Conservation (phyloP, 2,888 invertebrate species). For the Lasioglossum oenotherae region DNA sequence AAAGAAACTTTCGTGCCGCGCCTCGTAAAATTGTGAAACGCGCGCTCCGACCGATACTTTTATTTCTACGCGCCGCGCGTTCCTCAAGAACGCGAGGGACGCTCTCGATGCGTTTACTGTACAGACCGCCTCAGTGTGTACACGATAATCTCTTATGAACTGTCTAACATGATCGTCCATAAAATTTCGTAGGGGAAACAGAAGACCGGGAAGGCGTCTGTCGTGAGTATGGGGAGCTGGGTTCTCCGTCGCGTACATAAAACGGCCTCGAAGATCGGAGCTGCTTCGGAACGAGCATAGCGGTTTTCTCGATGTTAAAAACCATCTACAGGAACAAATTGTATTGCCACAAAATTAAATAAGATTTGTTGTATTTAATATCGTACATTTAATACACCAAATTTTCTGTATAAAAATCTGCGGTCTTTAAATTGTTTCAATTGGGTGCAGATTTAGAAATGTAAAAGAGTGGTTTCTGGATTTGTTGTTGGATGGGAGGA, state of each 20-base stretch:
- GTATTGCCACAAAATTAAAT: not conserved
- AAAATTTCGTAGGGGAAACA: not conserved
- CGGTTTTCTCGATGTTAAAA: not conserved
- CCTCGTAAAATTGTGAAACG: constrained; percentile 52
- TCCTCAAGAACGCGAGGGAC: not conserved
- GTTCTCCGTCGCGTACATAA: not conserved
- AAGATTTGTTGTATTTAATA: not conserved
- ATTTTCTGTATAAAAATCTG: not conserved
- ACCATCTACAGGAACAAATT: not conserved
- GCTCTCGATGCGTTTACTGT: constrained; percentile 6
- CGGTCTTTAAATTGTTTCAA: not conserved
- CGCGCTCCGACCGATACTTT: constrained; percentile 27
- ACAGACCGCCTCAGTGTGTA: not conserved
- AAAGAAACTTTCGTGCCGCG: constrained; percentile 46
- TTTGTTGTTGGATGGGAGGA: not conserved
- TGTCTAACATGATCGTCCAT: not conserved
- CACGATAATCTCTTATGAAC: not conserved
- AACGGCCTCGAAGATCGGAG: not conserved
- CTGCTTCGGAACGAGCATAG: not conserved
- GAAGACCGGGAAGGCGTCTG: not conserved
- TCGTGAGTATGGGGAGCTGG: not conserved
- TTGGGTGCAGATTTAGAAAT: not conserved
- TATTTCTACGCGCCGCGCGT: constrained; percentile 20
- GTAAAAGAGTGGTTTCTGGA: not conserved
- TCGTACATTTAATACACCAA: not conserved